These are phyloP conservation scores for Poecilia velifera DNA, from an alignment of 2,797 vertebrate genomes.

Conservation along the genomic window DNA sequence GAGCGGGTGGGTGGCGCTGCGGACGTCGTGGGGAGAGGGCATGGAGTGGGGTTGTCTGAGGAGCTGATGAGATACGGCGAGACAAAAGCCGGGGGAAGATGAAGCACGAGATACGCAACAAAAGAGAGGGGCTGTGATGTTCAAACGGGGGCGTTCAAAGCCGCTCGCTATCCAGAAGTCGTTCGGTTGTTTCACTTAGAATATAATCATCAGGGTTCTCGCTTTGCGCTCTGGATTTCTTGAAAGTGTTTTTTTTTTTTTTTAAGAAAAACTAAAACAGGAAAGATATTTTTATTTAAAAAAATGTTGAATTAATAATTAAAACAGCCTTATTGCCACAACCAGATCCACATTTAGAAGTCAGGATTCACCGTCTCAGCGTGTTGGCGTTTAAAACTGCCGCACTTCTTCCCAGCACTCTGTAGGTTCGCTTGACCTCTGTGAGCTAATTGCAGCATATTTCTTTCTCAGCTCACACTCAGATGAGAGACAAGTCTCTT, in stretches of 20 bases:
- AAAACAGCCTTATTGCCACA: slow-evolving; percentile 39
- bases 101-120: slow-evolving; percentile 40
- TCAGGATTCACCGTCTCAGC: slow-evolving; percentile 27
- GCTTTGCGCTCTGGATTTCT: slow-evolving; percentile 13
- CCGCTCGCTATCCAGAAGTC: slow-evolving; percentile 41
- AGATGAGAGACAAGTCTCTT: slow-evolving; percentile 13
- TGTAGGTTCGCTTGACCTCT: slow-evolving; percentile 35
- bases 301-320: slow-evolving; percentile 57
- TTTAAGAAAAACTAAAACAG: background rate
- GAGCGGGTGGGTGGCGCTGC: slow-evolving; percentile 13
- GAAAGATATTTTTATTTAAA: slow-evolving; percentile 30
- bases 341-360: slow-evolving; percentile 43
- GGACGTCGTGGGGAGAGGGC: slow-evolving; percentile 6
- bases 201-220: slow-evolving; percentile 26
- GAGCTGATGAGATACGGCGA: slow-evolving; percentile 34
- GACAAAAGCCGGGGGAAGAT: slow-evolving; percentile 52
- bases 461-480: slow-evolving; percentile 16
- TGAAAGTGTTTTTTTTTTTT: background rate
- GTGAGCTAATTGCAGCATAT: slow-evolving; percentile 29
- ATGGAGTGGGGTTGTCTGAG: slow-evolving; percentile 8
- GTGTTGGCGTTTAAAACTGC: slow-evolving; percentile 14
- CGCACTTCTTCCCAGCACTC: slow-evolving; percentile 16
- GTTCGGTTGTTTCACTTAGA: slow-evolving; percentile 38
- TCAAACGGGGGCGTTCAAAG: slow-evolving; percentile 53
- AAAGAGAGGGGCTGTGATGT: slow-evolving; percentile 48